A percentile compares a stretch with the other conserved stretches of the same genome.
phyloP scores from a whole-genome alignment of 2,888 invertebrate genomes.

The Chelonus formosanus region DNA sequence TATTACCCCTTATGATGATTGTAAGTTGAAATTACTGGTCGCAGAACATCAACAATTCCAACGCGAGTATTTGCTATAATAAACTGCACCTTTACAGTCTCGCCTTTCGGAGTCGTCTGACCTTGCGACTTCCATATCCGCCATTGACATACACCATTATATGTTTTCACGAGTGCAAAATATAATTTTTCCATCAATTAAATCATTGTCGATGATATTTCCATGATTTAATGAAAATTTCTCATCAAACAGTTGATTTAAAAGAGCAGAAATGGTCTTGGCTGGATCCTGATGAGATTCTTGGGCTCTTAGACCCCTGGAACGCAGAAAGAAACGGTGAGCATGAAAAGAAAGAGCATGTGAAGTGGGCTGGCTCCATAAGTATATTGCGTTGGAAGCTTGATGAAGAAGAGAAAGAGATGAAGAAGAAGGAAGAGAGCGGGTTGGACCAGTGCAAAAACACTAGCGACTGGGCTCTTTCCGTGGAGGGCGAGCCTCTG shows the following conservation, averaged over 20 bases:
- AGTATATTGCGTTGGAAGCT: background rate
- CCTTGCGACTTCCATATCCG: constrained; percentile 30
- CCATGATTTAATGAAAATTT: constrained; percentile 4
- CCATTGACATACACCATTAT: constrained; percentile 16
- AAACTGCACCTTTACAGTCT: constrained; percentile 4
- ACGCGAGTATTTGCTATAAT: constrained; percentile 24
- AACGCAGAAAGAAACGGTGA: constrained; percentile 10
- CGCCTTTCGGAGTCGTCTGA: constrained; percentile 8
- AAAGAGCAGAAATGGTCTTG: no score
- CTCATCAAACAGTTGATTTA: background rate
- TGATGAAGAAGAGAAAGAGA: constrained; percentile 29
- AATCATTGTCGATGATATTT: background rate
- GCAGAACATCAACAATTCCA: constrained; percentile 13
- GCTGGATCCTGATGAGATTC: constrained; percentile 7
- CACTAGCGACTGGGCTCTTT: constrained; percentile 34
- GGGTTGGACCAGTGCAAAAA: constrained; percentile 28
- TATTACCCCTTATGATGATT: background rate
- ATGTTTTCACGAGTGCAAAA: background rate
- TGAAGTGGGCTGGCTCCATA: background rate
- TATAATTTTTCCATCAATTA: background rate
- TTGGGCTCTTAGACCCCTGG: constrained; percentile 2
- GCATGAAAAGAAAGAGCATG: constrained; percentile 4
- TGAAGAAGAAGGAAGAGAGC: constrained; percentile 20
- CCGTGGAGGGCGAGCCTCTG: constrained; percentile 40
- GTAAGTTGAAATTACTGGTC: constrained; percentile 10